These are phyloP conservation scores for Habrosyne pyritoides DNA, from an alignment of 2,888 invertebrate genomes.

Conservation along the genomic window DNA sequence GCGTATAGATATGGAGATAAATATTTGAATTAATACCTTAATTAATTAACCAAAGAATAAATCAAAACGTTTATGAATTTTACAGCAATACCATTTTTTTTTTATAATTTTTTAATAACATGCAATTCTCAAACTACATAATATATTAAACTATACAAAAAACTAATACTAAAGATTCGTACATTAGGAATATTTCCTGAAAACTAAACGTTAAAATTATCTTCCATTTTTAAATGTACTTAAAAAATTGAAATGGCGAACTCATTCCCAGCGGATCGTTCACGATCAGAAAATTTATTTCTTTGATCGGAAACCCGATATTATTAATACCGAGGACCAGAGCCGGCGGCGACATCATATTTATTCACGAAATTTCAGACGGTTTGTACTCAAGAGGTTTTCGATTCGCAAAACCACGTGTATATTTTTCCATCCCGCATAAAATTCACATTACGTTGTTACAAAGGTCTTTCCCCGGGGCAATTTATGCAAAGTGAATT, in stretches of 20 bases:
- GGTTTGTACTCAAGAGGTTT: not conserved
- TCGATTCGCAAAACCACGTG: not conserved
- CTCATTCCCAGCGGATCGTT: not conserved
- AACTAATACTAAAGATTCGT: too few species aligned
- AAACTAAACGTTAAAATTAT: too few species aligned
- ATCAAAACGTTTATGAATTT: too few species aligned
- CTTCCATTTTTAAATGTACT: not conserved
- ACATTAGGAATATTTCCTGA: too few species aligned
- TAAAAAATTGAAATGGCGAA: not conserved
- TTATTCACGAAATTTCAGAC: not conserved
- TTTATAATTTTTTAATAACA: too few species aligned
- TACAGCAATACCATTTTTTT: too few species aligned
- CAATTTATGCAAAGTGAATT: slow-evolving; percentile 2
- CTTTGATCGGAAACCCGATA: not conserved
- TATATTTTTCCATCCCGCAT: not conserved
- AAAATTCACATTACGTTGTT: slow-evolving; percentile 2
- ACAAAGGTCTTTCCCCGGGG: not conserved
- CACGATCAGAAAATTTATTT: not conserved
- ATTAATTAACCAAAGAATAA: too few species aligned
- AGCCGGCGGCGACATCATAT: not conserved
- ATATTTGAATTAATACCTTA: too few species aligned
- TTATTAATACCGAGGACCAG: not conserved
- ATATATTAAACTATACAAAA: too few species aligned
- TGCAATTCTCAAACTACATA: too few species aligned
- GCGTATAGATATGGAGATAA: too few species aligned